Evolutionary conservation across 2,888 invertebrate genomes (phyloP), one percentile per base, ranked within the genome.

Genomic region (Acanthopleura granulata): DNA sequence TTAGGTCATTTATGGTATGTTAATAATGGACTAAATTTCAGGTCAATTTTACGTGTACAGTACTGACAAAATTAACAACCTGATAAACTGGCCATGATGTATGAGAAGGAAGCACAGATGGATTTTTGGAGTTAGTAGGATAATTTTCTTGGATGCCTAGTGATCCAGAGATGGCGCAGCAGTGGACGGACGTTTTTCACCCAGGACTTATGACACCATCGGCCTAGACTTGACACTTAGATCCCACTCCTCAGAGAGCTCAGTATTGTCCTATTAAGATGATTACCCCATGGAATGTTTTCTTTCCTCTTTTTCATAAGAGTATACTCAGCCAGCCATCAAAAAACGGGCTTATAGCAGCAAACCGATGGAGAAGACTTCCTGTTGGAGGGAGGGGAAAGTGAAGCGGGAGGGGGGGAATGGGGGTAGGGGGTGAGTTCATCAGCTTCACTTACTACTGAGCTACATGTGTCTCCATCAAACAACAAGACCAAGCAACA

Each of bases 221-320:
- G 25, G 25, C 14, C 22, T 15, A 15, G 66, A 30, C 30, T 16
- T 66, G 25, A 66, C 16, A 15, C 27, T 25, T 22, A 22, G 66
- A 29, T 29, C 30, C 66, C 11, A 29, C 16, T 66, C 66, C 25
- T 66, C 27, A 30, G 66, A 30, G 16, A 66, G 11, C 25, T 66
- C 27, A 22, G 57, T 57, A 3, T 57, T 6, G n/a, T 57, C 57
- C 57, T 57, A 57, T 57, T 57, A 57, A 57, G n/a, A 57, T 18
- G 57, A 57, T 57, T 57, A 57, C 57, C 57, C 22, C 57, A n/a
- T 57, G 57, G 57, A 57, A 57, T 57, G 57, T 57, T 57, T 57
- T 57, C 57, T 57, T 57, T 57, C 22, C 57, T n/a, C 57, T 57
- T 57, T 57, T 57, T 57, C 57, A 57, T 22, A 57, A 57, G 57